A percentile compares a stretch with the other conserved stretches of the same genome.
These are phyloP conservation scores for Oxyscelio sp. DNA, from an alignment of 2,888 invertebrate species.

Conservation along the genomic window DNA sequence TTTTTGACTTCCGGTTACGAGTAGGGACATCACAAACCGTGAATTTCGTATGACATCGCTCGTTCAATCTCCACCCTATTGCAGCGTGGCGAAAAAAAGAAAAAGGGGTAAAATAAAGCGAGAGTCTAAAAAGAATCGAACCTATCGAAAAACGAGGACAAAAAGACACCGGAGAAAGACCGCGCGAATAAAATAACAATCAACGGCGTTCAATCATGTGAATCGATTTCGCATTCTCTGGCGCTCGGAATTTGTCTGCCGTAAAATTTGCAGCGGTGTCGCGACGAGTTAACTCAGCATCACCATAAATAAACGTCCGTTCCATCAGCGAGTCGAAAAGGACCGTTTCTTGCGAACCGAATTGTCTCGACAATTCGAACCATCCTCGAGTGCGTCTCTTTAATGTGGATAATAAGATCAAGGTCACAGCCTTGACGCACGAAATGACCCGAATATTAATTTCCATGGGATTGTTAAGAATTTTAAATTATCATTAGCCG, in stretches of 20 bases:
- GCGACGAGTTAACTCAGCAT: no score
- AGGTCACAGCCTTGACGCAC: conserved; percentile 49
- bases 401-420: conserved; percentile 60
- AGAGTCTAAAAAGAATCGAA: not conserved
- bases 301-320: conserved; percentile 36
- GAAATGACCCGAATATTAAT: conserved; percentile 4
- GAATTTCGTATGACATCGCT: conserved; percentile 37
- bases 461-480: conserved; percentile 4
- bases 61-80: conserved; percentile 45
- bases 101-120: not conserved
- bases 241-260: conserved; percentile 21
- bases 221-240: conserved; percentile 47
- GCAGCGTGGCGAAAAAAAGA: not conserved
- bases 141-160: not conserved
- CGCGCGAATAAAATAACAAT: conserved; percentile 61
- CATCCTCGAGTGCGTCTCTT: conserved; percentile 25
- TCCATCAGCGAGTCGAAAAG: conserved; percentile 22
- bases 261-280: no score
- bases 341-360: not conserved
- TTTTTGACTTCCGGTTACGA: conserved; percentile 61
- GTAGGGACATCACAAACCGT: conserved; percentile 51
- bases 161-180: not conserved
- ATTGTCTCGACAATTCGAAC: not conserved
- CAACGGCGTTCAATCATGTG: conserved; percentile 49
- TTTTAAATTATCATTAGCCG: not conserved